phyloP scores from a whole-genome alignment of 2,888 invertebrate species.

The Hymenopus coronatus region DNA sequence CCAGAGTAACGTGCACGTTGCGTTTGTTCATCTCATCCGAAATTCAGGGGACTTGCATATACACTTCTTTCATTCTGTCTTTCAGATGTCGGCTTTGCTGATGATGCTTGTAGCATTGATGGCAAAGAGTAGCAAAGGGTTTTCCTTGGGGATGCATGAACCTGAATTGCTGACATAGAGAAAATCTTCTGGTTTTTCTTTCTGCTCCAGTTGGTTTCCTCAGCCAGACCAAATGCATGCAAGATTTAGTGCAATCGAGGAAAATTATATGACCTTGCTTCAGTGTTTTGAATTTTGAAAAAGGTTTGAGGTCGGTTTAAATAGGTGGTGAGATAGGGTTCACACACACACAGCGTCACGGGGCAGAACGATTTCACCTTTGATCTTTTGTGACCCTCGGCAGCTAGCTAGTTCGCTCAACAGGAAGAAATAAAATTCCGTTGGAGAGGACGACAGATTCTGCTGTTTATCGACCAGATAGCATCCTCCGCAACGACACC shows the following conservation, averaged over 20 bases:
- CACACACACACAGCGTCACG: neutral
- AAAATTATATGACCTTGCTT: neutral
- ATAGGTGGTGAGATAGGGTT: neutral
- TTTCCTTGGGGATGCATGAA: too few relatives aligned
- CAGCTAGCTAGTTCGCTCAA: neutral
- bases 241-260: neutral
- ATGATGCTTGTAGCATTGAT: too few relatives aligned
- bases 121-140: too few relatives aligned
- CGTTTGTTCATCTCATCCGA: too few relatives aligned
- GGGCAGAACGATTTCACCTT: neutral
- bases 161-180: too few relatives aligned
- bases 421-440: neutral
- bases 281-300: neutral
- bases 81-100: too few relatives aligned
- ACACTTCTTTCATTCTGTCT: too few relatives aligned
- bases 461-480: neutral
- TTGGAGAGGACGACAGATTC: neutral
- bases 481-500: neutral
- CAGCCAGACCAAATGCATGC: neutral
- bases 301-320: neutral
- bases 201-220: neutral
- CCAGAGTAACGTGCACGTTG: too few relatives aligned
- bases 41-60: too few relatives aligned
- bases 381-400: slow-evolving; percentile 8
- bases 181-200: neutral